Evolutionary conservation across 2,113 vertebrate species (phyloP), one percentile per base, ranked within the genome.

Genomic region (Phalacrocorax carbo): DNA sequence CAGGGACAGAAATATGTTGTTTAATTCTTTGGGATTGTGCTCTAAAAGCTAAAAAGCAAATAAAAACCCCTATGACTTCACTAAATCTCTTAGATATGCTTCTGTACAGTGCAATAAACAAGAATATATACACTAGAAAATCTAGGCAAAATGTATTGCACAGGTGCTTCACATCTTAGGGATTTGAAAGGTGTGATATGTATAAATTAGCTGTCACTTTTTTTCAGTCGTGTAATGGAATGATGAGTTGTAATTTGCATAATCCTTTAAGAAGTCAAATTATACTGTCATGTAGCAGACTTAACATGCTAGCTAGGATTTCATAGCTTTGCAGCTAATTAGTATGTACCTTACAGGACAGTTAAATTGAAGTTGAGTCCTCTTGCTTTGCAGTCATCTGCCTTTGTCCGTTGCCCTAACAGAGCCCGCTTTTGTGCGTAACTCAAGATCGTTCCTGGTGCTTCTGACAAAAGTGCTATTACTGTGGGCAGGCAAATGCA

Each of bases 231-330:
- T 98, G 98, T 98, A 98, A 98, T 98, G 98, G 98, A 98, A 98
- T 99, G 98, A 99, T 99, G 99, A 99, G 98, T 97, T 97, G 98
- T 98, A 98, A 99, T 99, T 99, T 99, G 98, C 99, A 99, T 99
- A 99, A 99, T 99, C 99, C 98, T 99, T 99, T 99, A 99, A 99
- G 98, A 99, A 99, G 98, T 99, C 99, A 99, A 99, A 99, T 99
- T 99, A 99, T 98, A 98, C 98, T 99, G 99, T 99, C 99, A 99
- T 99, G 98, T 99, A 99, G 98, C 99, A 99, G 99, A 99, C 98
- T 99, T 99, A 99, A 99, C 98, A 99, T 99, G 99, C 99, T 99
- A 98, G 98, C 98, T 98, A 98, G 98, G 98, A 98, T 99, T 99
- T 98, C 97, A 97, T 98, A 98, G 98, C 98, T 98, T 98, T 98